Evolutionary conservation across 2,797 vertebrate genomes (phyloP).

Genomic region (Phylloscopus collybita): DNA sequence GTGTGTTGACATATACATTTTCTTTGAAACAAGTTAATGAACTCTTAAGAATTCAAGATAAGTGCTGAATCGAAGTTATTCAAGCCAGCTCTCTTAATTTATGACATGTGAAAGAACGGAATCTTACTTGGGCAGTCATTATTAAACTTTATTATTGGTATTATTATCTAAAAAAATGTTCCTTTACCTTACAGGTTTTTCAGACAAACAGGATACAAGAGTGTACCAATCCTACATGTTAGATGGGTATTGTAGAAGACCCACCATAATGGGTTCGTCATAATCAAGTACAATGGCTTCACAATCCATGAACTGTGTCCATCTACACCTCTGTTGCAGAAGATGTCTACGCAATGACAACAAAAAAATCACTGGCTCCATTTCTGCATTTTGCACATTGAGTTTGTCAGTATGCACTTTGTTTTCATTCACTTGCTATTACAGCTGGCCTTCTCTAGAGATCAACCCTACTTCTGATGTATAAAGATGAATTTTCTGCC

Average conservation of each 20-base stretch:
- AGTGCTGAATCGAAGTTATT: background rate
- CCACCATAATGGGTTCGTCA: background rate
- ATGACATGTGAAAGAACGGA: background rate
- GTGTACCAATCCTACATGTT: background rate
- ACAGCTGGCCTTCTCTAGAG: conserved; percentile 15
- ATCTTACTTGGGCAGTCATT: background rate
- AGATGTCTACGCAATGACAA: background rate
- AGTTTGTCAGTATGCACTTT: background rate
- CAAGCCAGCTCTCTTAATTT: background rate
- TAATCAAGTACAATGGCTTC: background rate
- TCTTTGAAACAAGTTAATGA: background rate
- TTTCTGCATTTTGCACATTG: background rate
- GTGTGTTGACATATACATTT: background rate
- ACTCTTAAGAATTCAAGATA: background rate
- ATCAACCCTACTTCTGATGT: conserved; percentile 5
- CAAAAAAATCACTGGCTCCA: background rate
- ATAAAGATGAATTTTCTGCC: conserved; percentile 66
- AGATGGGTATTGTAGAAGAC: background rate
- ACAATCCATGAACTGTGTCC: background rate
- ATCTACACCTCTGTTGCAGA: background rate
- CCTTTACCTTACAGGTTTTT: background rate
- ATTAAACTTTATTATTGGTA: background rate
- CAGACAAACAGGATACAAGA: background rate
- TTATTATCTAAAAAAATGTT: background rate
- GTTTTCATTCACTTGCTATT: conserved; percentile 54